Conservation (phyloP, 2,888 invertebrate species). For the Minunthozetes semirufus region DNA sequence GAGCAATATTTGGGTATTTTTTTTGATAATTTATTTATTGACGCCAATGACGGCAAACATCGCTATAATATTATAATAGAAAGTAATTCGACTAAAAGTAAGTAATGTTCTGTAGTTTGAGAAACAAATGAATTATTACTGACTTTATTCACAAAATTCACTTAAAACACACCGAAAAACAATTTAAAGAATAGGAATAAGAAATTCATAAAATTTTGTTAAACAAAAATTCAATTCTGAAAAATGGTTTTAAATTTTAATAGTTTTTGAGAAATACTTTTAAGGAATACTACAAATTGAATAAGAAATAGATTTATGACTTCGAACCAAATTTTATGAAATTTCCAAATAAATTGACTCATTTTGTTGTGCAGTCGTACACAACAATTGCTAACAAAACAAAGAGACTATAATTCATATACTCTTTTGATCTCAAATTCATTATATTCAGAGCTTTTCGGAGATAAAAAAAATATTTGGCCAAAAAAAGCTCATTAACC, state of each 20-base stretch:
- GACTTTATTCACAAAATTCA: neutral
- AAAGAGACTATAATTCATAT: neutral
- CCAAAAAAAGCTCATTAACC: conserved; percentile 27
- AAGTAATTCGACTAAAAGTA: neutral
- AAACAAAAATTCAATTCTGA: neutral
- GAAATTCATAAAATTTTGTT: neutral
- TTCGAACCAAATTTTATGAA: neutral
- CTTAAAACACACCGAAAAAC: neutral
- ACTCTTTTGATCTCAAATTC: conserved; percentile 8
- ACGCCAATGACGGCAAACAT: neutral
- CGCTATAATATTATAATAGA: neutral
- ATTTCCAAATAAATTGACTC: neutral
- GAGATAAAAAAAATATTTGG: neutral
- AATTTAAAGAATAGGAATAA: neutral
- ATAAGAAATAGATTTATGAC: neutral
- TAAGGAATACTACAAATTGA: neutral
- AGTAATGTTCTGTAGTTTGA: neutral
- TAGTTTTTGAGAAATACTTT: too few relatives aligned
- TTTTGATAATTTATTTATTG: conserved; percentile 8
- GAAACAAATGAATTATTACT: conserved; percentile 3
- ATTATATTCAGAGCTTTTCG: neutral
- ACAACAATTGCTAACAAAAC: neutral
- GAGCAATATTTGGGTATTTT: neutral
- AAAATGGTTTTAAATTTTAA: neutral
- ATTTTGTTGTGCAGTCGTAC: neutral